Evolutionary conservation across 2,888 invertebrate genomes (phyloP), one percentile per base, ranked within the genome.

Genomic region (Lottia scabra): DNA sequence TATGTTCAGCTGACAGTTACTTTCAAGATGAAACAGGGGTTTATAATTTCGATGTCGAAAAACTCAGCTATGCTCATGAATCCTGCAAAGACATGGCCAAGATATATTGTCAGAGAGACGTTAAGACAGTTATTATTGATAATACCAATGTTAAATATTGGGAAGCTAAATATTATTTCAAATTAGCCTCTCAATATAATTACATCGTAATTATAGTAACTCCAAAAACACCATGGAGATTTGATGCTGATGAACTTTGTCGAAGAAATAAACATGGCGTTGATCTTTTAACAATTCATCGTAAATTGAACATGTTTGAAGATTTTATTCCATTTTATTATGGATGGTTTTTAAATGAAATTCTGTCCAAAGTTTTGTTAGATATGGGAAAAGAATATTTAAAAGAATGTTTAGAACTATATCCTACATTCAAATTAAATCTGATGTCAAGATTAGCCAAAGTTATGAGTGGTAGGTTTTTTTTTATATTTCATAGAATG

Each of bases 1-100:
- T 87, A 10, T 90, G 89, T 75, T 89, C 89, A 0, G 88, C 89
- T 30, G 90, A 90, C 77, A 74, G 86, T 66, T 89, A 79, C 75
- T 89, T 87, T 72, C 73, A 78, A 16, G 80, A 77, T 16, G 65
- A 71, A 16, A 80, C 84, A 67, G 87, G 86, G 6, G 71, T 63
- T 63, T 85, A 83, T 68, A 81, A 77, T 12, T 89, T 84, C 79
- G 83, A 88, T 68, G 45, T 70, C 4, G 75, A 77, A 5, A 76
- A 81, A 27, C 74, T 89, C n/a, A 71, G 80, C 12, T 79, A 82
- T 16, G 90, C 89, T 19, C 90, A 90, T 72, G 72, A 78, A 46
- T 68, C 71, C 43, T 89, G 89, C 74, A 85, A 87, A 67, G 26
- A 77, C 12, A 84, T 80, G 45, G 88, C 88, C 0, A 68, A 75